These are phyloP conservation scores for Nilaparvata lugens DNA, from an alignment of 1,140 invertebrate genomes.

Conservation along the genomic window DNA sequence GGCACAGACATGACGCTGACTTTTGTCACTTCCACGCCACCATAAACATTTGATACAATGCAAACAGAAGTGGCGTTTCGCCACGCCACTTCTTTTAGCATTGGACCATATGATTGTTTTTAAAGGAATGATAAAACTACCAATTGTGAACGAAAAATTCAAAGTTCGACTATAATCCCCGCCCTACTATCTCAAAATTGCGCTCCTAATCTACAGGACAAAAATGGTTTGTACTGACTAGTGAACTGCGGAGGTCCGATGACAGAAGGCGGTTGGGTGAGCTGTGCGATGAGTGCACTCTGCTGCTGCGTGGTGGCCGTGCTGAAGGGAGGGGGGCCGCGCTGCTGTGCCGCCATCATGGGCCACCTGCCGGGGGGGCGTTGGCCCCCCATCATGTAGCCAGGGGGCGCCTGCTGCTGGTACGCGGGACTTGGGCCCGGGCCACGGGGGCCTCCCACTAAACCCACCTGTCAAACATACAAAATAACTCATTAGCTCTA, in stretches of 20 bases:
- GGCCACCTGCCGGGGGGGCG: constrained; percentile 13
- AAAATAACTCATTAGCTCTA: too few species aligned
- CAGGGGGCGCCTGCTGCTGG: constrained; percentile 8
- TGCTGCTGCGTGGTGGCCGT: constrained; percentile 21
- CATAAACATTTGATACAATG: too few species aligned
- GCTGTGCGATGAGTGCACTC: constrained; percentile 56
- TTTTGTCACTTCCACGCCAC: too few species aligned
- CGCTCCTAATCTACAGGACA: too few species aligned
- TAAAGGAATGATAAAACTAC: too few species aligned
- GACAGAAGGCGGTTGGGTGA: constrained; percentile 51
- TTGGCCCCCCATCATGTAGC: neutral
- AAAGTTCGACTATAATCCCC: too few species aligned
- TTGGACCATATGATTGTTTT: too few species aligned
- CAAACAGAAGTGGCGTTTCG: too few species aligned
- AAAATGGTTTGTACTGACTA: constrained; percentile 37
- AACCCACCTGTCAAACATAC: constrained; percentile 13
- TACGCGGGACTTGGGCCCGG: constrained; percentile 9
- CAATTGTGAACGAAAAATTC: too few species aligned
- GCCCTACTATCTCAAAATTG: too few species aligned
- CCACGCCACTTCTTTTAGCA: too few species aligned
- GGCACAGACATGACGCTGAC: too few species aligned
- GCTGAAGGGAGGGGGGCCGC: constrained; percentile 11
- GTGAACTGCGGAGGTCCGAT: constrained; percentile 35
- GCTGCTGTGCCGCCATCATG: constrained; percentile 24
- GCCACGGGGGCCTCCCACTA: neutral